phyloP scores from a whole-genome alignment of 2,113 vertebrate species.

The Variabilichromis moorii region DNA sequence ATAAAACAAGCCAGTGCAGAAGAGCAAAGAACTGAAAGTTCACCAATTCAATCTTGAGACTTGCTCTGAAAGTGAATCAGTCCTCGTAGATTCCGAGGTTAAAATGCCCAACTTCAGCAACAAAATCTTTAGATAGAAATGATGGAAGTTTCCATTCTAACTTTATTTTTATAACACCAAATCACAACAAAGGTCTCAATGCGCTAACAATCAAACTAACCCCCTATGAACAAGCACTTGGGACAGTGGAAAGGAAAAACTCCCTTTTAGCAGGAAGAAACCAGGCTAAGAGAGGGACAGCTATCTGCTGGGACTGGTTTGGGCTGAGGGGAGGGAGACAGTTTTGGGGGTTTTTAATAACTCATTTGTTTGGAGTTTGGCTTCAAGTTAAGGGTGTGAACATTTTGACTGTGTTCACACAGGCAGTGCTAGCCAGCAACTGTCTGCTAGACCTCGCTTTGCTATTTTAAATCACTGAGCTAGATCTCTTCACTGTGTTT shows the following conservation, averaged over 20 bases:
- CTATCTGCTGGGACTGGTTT: background rate
- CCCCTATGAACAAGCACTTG: background rate
- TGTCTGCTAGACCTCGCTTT: background rate
- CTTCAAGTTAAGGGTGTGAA: background rate
- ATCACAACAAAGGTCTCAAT: background rate
- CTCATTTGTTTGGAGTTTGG: background rate
- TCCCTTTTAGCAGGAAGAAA: background rate
- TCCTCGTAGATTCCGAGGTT: background rate
- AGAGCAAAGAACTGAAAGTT: background rate
- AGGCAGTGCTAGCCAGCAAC: background rate
- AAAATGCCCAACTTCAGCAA: background rate
- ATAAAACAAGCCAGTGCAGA: background rate
- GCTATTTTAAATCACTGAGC: background rate
- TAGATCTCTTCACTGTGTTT: background rate
- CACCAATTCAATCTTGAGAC: background rate
- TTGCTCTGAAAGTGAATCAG: background rate
- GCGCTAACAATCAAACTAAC: background rate
- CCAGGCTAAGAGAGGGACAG: background rate
- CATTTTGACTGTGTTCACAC: background rate
- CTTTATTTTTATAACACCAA: background rate
- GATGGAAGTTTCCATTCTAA: background rate
- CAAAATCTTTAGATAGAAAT: background rate
- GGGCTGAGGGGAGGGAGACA: background rate
- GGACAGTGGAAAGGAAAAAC: background rate
- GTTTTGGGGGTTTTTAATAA: fast-evolving